phyloP scores from a whole-genome alignment of 2,113 vertebrate species.

The Antechinus flavipes region DNA sequence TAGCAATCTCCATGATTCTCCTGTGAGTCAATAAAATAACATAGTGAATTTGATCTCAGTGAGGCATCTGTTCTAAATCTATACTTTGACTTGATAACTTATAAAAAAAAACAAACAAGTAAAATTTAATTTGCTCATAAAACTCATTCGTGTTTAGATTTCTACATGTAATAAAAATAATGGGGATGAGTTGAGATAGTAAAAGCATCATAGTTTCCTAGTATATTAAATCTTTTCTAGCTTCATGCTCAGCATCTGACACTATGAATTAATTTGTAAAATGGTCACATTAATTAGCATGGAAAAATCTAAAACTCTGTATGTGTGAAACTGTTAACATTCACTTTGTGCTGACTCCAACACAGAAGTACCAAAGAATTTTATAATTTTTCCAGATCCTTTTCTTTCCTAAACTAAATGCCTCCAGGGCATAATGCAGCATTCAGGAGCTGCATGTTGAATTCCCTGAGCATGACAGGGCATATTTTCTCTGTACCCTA shows the following conservation, averaged over 20 bases:
- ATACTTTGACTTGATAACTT: neutral
- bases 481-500: neutral
- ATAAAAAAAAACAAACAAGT: slow-evolving; percentile 37
- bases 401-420: neutral
- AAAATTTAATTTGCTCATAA: slow-evolving; percentile 45
- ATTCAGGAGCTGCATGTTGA: neutral
- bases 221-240: neutral
- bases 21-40: neutral
- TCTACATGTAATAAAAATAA: neutral
- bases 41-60: neutral
- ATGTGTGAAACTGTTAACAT: neutral
- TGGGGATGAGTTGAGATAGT: neutral
- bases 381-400: too few species aligned
- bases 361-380: neutral
- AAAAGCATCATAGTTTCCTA: neutral
- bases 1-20: neutral
- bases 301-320: neutral
- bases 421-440: neutral
- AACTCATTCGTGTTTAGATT: neutral
- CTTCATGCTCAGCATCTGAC: neutral
- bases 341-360: neutral
- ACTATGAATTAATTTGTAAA: neutral
- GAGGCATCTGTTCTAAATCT: neutral
- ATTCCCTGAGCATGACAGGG: neutral
- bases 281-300: neutral